phyloP scores from a whole-genome alignment of 64 coral and sea anemone genomes.

The Trachythela sp. region DNA sequence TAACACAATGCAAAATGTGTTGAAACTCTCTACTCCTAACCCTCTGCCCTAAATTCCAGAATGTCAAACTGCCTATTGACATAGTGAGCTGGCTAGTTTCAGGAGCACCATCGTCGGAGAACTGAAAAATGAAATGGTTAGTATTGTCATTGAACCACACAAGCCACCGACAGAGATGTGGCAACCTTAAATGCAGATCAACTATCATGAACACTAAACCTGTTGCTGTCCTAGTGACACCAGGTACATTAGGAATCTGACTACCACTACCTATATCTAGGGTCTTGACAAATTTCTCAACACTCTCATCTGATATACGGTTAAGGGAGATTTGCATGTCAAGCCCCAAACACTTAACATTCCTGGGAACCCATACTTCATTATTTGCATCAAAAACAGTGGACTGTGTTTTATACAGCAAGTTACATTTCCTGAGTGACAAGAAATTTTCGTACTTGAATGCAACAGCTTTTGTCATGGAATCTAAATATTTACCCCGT shows the following conservation, averaged over 20 bases:
- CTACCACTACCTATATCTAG: conserved; percentile 2
- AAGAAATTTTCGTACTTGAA: conserved; percentile 37
- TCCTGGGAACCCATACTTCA: not conserved
- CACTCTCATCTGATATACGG: conserved; percentile 14
- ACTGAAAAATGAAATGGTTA: no score
- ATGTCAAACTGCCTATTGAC: not conserved
- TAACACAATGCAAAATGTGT: not conserved
- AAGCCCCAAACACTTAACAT: not conserved
- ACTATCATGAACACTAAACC: conserved; percentile 3
- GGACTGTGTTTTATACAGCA: not conserved
- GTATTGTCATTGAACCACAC: conserved; percentile 15
- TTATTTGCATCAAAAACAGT: not conserved
- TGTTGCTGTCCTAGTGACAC: conserved; percentile 3
- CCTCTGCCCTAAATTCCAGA: no score
- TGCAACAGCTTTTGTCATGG: conserved; percentile 30
- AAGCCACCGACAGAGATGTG: not conserved
- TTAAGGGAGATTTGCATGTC: not conserved
- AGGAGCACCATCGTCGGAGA: not conserved
- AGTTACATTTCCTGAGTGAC: not conserved
- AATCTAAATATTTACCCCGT: not conserved
- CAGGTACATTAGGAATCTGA: not conserved
- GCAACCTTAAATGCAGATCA: not conserved
- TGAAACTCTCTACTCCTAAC: not conserved
- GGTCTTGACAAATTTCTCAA: conserved; percentile 40
- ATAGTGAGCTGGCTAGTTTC: not conserved